Evolutionary conservation across 2,113 vertebrate species (phyloP), one percentile per base, ranked within the genome.

Genomic region (Vanacampus margaritifer): DNA sequence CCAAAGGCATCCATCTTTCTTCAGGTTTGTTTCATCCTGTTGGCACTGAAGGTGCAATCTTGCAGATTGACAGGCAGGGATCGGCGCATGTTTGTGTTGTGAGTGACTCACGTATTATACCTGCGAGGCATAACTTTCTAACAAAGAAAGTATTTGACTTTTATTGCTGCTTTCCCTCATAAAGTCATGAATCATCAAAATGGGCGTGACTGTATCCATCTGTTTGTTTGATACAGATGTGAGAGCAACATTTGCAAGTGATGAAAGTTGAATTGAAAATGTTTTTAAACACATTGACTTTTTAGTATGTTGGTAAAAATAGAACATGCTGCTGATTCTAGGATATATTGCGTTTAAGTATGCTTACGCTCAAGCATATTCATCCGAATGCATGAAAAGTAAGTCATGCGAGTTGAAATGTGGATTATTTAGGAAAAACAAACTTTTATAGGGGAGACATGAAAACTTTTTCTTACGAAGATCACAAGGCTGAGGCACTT

Each of bases 51-150:
- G 39, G 58, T 53, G 45, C 64, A 50, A 11, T 64, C 39, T 54
- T 67, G 6, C 78, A 76, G 64, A 59, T 11, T 46, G 67, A 77
- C 35, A 75, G 53, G 35, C 53, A 60, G 66, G 3, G 41, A 11
- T 71, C 65, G 41, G 41, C 51, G 60, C 23, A 23, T 59, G 53
- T 74, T 57, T 32, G 28, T 32, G 28, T 32, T 32, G 64, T 36
- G 57, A 56, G 28, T 75, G 73, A 85, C 67, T 84, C 81, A 82
- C 50, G 63, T 26, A 6, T 32, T 74, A 65, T n/a, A 68, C 73
- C 59, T 69, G 83, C 83, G 72, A 75, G 71, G 73, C 83, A 79
- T 67, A 53, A 41, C 26, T 59, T 39, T 46, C 43, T 19, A 46
- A 46, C 66, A 82, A 79, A 81, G 79, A 75, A 39, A 32, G 24